Conservation (phyloP, 2,113 vertebrate species). For the Platycercus adscitus region DNA sequence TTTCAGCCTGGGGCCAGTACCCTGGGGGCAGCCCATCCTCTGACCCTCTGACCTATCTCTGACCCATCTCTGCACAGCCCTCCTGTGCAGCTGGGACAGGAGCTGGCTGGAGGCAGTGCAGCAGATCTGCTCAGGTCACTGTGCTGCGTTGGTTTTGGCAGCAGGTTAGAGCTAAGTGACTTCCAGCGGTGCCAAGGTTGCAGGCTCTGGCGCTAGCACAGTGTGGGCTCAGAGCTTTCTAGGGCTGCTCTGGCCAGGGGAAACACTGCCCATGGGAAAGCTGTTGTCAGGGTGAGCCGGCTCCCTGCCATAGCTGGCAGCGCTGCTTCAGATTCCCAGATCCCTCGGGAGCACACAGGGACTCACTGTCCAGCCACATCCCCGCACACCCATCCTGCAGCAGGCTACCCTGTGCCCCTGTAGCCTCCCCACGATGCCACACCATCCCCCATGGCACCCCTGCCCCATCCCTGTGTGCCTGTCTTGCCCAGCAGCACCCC, state of each 20-base stretch:
- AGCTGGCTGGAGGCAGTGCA: rapidly evolving
- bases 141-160: not conserved
- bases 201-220: not conserved
- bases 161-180: not conserved
- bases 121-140: not conserved
- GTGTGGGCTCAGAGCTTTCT: not conserved
- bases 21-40: not conserved
- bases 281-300: not conserved
- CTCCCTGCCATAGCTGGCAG: not conserved
- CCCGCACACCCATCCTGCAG: too few species aligned
- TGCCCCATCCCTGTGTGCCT: not conserved
- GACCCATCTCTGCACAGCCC: rapidly evolving
- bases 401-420: not conserved
- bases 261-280: not conserved
- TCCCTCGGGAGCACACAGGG: not conserved
- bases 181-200: not conserved
- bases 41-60: not conserved
- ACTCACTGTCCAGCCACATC: not conserved
- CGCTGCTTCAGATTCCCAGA: not conserved
- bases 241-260: not conserved
- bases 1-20: not conserved
- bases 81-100: not conserved
- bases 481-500: not conserved
- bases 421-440: not conserved
- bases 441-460: not conserved